phyloP scores from a whole-genome alignment of 2,113 vertebrate genomes.

The Acrocephalus arundinaceus region DNA sequence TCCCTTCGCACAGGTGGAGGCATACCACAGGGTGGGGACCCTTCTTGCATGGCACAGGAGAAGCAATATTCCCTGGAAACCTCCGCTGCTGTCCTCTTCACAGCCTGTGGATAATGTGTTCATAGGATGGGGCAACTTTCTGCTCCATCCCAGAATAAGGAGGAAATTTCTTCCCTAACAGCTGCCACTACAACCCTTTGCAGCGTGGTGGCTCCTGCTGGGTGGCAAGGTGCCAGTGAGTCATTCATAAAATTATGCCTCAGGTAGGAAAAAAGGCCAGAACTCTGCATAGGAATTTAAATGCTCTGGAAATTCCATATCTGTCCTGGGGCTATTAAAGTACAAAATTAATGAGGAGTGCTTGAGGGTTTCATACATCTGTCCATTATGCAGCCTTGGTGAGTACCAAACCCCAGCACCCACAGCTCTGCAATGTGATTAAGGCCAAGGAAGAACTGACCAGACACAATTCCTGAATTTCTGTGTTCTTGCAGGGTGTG shows the following conservation, averaged over 20 bases:
- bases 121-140: neutral
- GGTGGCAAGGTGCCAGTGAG: neutral
- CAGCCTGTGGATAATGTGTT: neutral
- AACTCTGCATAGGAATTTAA: neutral
- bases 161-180: neutral
- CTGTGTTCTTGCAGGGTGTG: neutral
- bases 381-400: neutral
- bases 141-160: neutral
- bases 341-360: neutral
- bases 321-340: neutral
- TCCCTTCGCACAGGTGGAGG: neutral
- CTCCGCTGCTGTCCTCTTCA: neutral
- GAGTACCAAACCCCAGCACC: neutral
- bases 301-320: neutral
- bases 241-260: neutral
- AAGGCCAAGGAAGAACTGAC: neutral
- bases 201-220: neutral
- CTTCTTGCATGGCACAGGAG: neutral
- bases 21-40: neutral
- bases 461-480: neutral
- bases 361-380: neutral
- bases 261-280: neutral
- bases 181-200: accelerated
- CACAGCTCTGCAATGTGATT: neutral
- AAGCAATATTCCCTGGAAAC: neutral